A percentile compares a stretch with the other conserved stretches of the same genome.
These are phyloP conservation scores for Lagorchestes hirsutus DNA, from an alignment of 2,797 vertebrate species.

Conservation along the genomic window DNA sequence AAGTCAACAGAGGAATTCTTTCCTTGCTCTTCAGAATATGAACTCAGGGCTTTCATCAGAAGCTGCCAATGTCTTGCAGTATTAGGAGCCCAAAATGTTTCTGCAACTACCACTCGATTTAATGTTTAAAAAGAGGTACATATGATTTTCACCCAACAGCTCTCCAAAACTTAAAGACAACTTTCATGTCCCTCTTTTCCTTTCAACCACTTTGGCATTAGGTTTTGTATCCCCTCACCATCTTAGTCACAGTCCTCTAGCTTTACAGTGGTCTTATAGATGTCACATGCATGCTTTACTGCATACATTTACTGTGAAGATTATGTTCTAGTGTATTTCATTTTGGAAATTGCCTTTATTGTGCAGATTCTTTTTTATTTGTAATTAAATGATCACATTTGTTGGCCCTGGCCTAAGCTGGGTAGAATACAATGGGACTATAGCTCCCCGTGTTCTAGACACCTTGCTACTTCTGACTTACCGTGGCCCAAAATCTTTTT, in stretches of 20 bases:
- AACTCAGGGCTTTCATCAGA: conserved; percentile 96
- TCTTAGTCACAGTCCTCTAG: not conserved
- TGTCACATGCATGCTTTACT: too few relatives aligned
- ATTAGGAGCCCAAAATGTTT: conserved; percentile 89
- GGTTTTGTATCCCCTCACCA: not conserved
- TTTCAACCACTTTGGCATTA: not conserved
- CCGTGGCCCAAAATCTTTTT: not conserved
- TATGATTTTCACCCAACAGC: not conserved
- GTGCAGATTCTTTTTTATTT: not conserved
- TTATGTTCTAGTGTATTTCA: not conserved
- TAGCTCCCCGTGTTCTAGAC: not conserved
- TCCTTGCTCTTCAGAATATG: conserved; percentile 97
- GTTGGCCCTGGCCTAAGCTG: not conserved
- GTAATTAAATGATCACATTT: not conserved
- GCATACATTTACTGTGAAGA: not conserved
- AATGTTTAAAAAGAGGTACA: not conserved
- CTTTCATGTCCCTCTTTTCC: not conserved
- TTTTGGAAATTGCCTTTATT: not conserved
- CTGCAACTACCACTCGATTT: not conserved
- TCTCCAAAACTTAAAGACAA: not conserved
- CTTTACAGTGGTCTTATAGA: not conserved
- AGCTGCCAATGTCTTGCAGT: conserved; percentile 95
- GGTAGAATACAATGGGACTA: not conserved
- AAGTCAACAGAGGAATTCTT: not conserved
- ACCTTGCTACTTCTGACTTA: not conserved